A percentile compares a stretch with the other conserved stretches of the same genome.
These are phyloP conservation scores for Papilio aristodemus DNA, from an alignment of 1,140 invertebrate species.

Conservation along the genomic window DNA sequence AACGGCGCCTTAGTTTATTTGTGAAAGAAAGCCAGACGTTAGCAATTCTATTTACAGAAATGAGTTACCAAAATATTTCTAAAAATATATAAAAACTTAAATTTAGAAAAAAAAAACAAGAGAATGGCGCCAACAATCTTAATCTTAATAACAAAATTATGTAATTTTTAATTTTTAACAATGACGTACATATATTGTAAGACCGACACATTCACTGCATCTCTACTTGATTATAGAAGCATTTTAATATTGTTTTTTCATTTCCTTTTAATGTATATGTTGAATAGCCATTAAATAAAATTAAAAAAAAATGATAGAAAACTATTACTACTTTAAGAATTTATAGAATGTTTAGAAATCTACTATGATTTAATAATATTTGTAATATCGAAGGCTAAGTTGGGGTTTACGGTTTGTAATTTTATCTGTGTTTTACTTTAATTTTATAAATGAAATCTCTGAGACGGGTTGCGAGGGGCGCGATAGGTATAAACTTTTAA, in stretches of 20 bases:
- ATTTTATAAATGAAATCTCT: conserved; percentile 70
- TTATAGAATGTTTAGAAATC: conserved; percentile 30
- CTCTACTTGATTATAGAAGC: too few relatives aligned
- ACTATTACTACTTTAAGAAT: too few relatives aligned
- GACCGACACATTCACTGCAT: too few relatives aligned
- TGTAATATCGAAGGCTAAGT: background rate
- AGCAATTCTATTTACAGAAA: background rate
- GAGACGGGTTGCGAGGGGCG: conserved; percentile 53
- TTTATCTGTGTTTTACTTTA: conserved; percentile 60
- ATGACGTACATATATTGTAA: too few relatives aligned
- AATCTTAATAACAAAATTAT: too few relatives aligned
- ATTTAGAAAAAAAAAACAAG: too few relatives aligned
- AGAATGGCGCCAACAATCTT: too few relatives aligned
- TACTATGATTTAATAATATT: conserved; percentile 7
- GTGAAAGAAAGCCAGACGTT: conserved; percentile 21
- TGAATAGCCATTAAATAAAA: too few relatives aligned
- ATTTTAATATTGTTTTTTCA: too few relatives aligned
- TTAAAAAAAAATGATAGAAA: too few relatives aligned
- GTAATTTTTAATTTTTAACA: too few relatives aligned
- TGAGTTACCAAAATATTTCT: background rate
- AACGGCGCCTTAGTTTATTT: conserved; percentile 38
- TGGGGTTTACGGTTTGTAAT: conserved; percentile 38
- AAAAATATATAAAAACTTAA: background rate
- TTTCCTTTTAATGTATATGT: too few relatives aligned
- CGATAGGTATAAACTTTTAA: conserved; percentile 67